Base-by-base conservation (phyloP, 2,888 invertebrate species). In the Sinopyrophorus schimmeli region DNA sequence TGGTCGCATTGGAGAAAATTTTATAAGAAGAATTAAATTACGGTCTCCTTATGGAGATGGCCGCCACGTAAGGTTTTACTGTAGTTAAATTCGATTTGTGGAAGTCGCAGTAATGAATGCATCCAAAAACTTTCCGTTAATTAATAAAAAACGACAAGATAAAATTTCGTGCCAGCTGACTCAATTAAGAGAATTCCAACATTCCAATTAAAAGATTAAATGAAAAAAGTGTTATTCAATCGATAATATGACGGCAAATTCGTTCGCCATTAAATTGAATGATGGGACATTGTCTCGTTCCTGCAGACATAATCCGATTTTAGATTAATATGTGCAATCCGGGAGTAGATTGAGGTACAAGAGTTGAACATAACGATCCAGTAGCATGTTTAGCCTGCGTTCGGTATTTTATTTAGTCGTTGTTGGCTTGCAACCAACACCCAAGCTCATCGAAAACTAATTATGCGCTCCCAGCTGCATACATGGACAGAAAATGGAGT, bases 401-500 rank as follows among this genome's bases (percentile, higher is more conserved):
- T 39, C 23, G 35, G 30, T 38, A 28, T 35, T 46, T 41, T 47
- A 37, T 41, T 28, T 28, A 14, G 15, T 10, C 15, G 12, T 28
- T 40, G 40, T 38, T 50, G 50, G 54, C 54, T 16, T 51, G 20
- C n/a, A 35, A 40, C 50, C 54, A 47, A 47, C 50, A 47, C 34
- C 30, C 24, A 27, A 31, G 31, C 40, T 54, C 50, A 54, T 54
- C 46, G 54, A 41, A 54, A 54, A 54, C 44, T 54, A 47, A 54
- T 54, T 54, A 54, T 41, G 21, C 31, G 20, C 39, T 38, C 30
- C 41, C 47, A 39, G 35, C 47, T 42, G 46, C 41, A 47, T 47
- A 24, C 30, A 35, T 18, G 23, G 28, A 26, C 39, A 27, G 38
- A 30, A 38, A 49, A 43, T 43, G 24, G 43, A 27, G 31, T 30